Base-by-base conservation (phyloP, 2,888 invertebrate species). In the Chloroclysta siterata region DNA sequence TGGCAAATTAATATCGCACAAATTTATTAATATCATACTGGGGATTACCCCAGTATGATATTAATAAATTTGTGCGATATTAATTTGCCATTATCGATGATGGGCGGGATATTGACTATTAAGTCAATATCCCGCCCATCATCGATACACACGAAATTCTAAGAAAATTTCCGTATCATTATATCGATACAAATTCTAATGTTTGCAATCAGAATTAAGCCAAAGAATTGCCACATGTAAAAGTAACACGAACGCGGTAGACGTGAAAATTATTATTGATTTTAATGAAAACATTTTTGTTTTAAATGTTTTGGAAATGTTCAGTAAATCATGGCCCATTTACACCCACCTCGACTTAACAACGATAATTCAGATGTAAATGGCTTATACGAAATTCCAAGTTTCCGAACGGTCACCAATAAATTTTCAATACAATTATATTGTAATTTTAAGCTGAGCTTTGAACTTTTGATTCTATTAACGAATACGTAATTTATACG, bases 371-470 rank as follows among this genome's bases (percentile, higher is more conserved):
- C 42, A 50, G 42, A 54, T 53, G 50, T 14, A 62, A 69, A 65
- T 62, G 54, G 58, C 53, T 58, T 42, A 56, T 48, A 64, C 62
- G 54, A 50, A 44, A 65, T 62, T 39, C 48, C 44, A 61, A 64
- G 17, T 46, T 46, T 17, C 46, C 46, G 11, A 47, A 17, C 51
- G 39, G 61, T 60, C 63, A 67, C 36, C 57, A 63, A 56, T 48
- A 47, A 44, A 66, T 53, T 56, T 53, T 33, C 62, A 63, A 55
- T 48, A 68, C 63, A 68, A 66, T 68, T 55, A 54, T 47, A 68
- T 65, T 61, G 67, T 70, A 60, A 68, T 66, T 70, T 65, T 61
- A 65, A 65, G 60, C 28, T 11, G 17, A 63, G 59, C 51, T 68
- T 62, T 5, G n/a, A 65, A 66, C 56, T 68, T 60, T 57, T 46